These are phyloP conservation scores for Heliocidaris tuberculata DNA, from an alignment of 35 echinoderm and acorn worm species.

Conservation along the genomic window DNA sequence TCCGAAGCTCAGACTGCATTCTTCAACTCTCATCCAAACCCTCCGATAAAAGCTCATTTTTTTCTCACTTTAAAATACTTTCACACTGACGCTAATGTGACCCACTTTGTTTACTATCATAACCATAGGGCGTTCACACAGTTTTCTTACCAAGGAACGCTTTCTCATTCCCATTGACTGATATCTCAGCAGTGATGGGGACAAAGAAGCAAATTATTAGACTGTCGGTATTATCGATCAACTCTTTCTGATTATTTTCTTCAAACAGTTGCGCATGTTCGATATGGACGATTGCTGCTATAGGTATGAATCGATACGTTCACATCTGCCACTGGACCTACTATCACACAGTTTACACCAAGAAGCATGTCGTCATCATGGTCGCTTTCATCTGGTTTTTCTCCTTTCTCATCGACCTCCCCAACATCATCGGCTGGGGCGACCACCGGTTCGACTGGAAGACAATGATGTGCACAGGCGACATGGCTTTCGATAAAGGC, in stretches of 20 bases:
- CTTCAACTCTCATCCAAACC: too few relatives aligned
- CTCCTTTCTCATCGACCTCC: conserved; percentile 75
- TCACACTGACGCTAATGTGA: too few relatives aligned
- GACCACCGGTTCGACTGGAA: conserved; percentile 60
- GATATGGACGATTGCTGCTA: conserved; percentile 78
- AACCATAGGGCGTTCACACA: too few relatives aligned
- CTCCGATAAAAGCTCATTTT: too few relatives aligned
- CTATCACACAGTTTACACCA: conserved; percentile 69
- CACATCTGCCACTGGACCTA: conserved; percentile 64
- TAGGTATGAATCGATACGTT: conserved; percentile 79
- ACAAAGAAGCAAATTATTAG: too few relatives aligned
- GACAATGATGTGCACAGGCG: conserved; percentile 68
- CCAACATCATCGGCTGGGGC: conserved; percentile 79
- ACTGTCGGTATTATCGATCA: too few relatives aligned
- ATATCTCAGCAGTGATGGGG: too few relatives aligned
- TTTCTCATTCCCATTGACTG: too few relatives aligned
- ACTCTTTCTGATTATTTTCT: neutral
- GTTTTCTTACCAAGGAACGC: too few relatives aligned
- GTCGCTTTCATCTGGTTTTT: conserved; percentile 63
- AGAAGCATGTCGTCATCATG: conserved; percentile 51
- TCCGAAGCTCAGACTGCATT: too few relatives aligned
- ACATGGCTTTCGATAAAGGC: conserved; percentile 53
- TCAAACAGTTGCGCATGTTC: conserved; percentile 70
- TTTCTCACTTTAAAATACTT: too few relatives aligned
- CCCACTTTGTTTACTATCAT: too few relatives aligned